Evolutionary conservation across 2,888 invertebrate genomes (phyloP).

Genomic region (Drosophila anceps): DNA sequence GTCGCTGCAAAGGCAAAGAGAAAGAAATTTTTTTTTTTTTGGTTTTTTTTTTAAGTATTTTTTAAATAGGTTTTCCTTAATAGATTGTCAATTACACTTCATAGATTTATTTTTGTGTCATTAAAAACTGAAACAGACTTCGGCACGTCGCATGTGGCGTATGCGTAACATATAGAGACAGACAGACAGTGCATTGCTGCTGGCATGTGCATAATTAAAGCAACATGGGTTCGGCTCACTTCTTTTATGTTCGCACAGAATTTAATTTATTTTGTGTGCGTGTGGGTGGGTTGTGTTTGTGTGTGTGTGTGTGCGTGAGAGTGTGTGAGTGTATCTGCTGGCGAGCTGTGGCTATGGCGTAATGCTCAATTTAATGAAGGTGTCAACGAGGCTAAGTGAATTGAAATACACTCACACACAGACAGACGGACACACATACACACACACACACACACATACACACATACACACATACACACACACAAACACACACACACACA

Average conservation of each 20-base stretch:
- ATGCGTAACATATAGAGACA: constrained; percentile 33
- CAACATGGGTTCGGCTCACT: constrained; percentile 17
- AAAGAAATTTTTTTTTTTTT: not conserved
- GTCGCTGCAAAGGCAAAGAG: constrained; percentile 89
- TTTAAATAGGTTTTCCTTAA: not conserved
- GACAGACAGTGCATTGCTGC: constrained; percentile 3
- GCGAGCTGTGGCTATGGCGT: constrained; percentile 4
- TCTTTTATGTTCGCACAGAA: constrained; percentile 25
- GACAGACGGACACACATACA: not conserved
- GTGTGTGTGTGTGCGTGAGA: not conserved
- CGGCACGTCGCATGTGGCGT: constrained; percentile 27
- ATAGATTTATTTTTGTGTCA: constrained; percentile 17
- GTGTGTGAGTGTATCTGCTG: constrained; percentile 6
- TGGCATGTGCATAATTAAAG: constrained; percentile 54
- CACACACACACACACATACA: not conserved
- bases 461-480: too few species aligned
- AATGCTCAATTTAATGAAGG: constrained; percentile 40
- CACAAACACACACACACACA: not conserved
- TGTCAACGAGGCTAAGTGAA: not conserved
- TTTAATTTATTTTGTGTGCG: constrained; percentile 33
- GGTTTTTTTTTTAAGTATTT: constrained; percentile 1
- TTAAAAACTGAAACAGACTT: constrained; percentile 42
- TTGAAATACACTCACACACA: not conserved
- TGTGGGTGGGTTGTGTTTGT: not conserved
- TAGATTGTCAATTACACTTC: constrained; percentile 18